Base-by-base conservation (phyloP, 2,888 invertebrate genomes). In the Taenaris catops region DNA sequence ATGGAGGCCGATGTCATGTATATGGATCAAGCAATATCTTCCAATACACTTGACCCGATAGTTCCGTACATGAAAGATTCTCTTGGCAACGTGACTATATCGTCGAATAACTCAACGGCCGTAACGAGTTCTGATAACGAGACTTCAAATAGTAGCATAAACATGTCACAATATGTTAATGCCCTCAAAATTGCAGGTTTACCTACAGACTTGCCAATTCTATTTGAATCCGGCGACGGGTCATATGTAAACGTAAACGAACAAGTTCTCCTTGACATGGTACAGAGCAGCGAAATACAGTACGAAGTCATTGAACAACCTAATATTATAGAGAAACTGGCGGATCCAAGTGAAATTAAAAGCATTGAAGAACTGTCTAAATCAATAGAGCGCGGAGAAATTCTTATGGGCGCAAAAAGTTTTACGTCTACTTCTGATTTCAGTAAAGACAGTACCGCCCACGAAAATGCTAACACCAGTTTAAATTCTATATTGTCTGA, bases 191-290 rank as follows among this genome's bases (percentile, higher is more conserved):
- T 55, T 44, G 88, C 80, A 10, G 86, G 81, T 2, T 61, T 80
- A 12, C 84, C 80, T 1, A 87, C 84, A 6, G 83, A 83, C 48
- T 51, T 83, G 21, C 88, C 91, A 9, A 90, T 91, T 49, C 87
- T 91, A 46, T 90, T 90, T 45, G 90, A 91, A 60, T 90, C 90
- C 1, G 90, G 89, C 10, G 90, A 91, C 47, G 91, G 91, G 0
- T 89, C 89, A 14, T 90, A 90, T 51, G 89, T 91, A 1, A 89
- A 89, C 40, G 88, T 91, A 1, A 90, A 89, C 39, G 91, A 91
- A 59, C 91, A 91, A 64, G 89, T 91, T 12, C 70, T 91, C 19
- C 72, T 87, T 4, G 86, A 87, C 37, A 87, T 87, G 87, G 87
- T 86, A 2, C 87, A 87, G 48, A 86, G 84, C 54, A 86, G 76